Evolutionary conservation across 2,113 vertebrate species (phyloP).

Genomic region (Myiagra hebetior): DNA sequence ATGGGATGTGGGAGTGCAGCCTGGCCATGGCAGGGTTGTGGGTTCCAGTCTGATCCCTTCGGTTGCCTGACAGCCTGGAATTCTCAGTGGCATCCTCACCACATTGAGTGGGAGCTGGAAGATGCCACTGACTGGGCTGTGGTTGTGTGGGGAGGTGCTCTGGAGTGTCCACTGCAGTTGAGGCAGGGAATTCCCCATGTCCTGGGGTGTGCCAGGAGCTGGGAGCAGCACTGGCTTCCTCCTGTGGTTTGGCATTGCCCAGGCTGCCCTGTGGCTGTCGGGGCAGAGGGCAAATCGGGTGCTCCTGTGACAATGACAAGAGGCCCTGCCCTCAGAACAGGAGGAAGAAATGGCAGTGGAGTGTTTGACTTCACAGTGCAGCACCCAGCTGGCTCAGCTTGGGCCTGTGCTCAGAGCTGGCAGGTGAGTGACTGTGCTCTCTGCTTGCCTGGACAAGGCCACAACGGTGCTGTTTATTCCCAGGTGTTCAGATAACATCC

Average conservation of each 20-base stretch:
- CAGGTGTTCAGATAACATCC: neutral
- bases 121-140: neutral
- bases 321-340: neutral
- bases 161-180: accelerated
- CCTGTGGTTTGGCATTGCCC: neutral
- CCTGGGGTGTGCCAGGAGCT: accelerated
- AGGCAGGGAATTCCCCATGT: neutral
- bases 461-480: neutral
- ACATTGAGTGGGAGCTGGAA: neutral
- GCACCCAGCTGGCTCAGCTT: neutral
- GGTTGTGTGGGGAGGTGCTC: neutral
- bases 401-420: neutral
- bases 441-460: neutral
- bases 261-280: neutral
- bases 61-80: neutral
- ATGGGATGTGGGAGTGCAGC: accelerated
- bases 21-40: accelerated
- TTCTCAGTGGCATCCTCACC: neutral
- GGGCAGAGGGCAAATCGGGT: neutral
- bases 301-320: neutral
- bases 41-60: neutral
- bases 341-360: neutral
- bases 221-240: neutral
- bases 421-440: neutral
- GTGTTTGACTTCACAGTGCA: neutral